Evolutionary conservation across 2,888 invertebrate genomes (phyloP).

Genomic region (Lysandra coridon): DNA sequence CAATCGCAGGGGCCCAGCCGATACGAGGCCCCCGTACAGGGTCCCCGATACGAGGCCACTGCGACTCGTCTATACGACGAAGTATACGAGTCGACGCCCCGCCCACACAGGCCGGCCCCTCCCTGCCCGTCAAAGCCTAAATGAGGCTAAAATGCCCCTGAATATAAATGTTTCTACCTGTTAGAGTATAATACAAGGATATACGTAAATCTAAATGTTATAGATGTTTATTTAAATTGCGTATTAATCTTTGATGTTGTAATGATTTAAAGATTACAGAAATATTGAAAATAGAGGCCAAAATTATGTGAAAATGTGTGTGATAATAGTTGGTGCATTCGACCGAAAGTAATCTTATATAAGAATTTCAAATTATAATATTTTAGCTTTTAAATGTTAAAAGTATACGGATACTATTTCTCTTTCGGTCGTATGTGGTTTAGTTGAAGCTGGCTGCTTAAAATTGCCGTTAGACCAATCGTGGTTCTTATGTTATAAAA

Average conservation of each 20-base stretch:
- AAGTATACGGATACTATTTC: background rate
- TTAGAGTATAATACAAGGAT: too few species aligned
- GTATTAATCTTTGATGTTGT: background rate
- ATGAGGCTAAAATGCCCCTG: slow-evolving; percentile 40
- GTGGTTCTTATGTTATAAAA: background rate
- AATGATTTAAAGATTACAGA: background rate
- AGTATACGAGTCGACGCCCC: slow-evolving; percentile 61
- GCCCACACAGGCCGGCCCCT: slow-evolving; percentile 83
- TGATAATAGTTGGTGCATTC: background rate
- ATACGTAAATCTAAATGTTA: too few species aligned
- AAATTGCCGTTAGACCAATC: background rate
- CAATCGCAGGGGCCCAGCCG: background rate
- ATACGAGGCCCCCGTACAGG: background rate
- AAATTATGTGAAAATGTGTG: background rate
- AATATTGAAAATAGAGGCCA: background rate
- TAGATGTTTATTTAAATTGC: background rate
- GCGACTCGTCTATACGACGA: slow-evolving; percentile 67
- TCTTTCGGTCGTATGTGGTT: background rate
- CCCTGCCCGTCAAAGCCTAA: slow-evolving; percentile 71
- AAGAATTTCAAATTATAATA: background rate
- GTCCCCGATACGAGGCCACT: slow-evolving; percentile 34
- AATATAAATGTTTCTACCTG: background rate
- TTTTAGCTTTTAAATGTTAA: background rate
- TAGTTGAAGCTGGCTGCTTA: background rate
- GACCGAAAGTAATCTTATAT: background rate